Percentiles rank a stretch among this genome's conserved stretches.
Evolutionary conservation across 2,888 invertebrate genomes (phyloP).

Genomic region (Torymus auratus): DNA sequence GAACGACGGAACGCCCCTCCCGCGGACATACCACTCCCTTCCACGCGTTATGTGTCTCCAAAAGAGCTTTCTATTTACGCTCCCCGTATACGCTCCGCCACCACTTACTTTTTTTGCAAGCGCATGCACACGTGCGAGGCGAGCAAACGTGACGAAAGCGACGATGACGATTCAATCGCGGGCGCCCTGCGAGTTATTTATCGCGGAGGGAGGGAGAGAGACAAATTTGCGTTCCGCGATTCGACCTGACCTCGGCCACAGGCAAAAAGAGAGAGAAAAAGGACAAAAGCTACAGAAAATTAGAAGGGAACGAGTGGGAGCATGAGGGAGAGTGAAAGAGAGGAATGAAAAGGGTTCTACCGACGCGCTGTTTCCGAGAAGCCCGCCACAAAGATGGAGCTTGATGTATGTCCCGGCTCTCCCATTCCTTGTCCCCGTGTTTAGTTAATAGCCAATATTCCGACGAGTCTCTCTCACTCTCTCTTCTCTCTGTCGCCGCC

Average conservation of each 20-base stretch:
- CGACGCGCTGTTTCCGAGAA: slow-evolving; percentile 64
- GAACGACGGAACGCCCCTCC: slow-evolving; percentile 65
- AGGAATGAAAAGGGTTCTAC: slow-evolving; percentile 60
- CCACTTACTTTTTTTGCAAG: slow-evolving; percentile 9
- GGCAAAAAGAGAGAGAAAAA: too few relatives aligned
- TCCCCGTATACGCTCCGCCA: slow-evolving; percentile 25
- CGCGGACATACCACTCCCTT: slow-evolving; percentile 71
- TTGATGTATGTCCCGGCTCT: slow-evolving; percentile 70
- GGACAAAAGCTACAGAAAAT: slow-evolving; percentile 55
- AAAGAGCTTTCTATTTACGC: slow-evolving; percentile 74
- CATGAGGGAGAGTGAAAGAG: slow-evolving; percentile 6
- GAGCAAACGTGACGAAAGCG: background rate
- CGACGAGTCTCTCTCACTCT: slow-evolving; percentile 10
- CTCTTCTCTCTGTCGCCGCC: background rate
- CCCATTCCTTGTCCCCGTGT: slow-evolving; percentile 70
- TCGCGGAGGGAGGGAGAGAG: slow-evolving; percentile 16
- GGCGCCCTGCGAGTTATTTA: slow-evolving; percentile 7
- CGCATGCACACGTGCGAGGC: background rate
- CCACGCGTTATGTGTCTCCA: slow-evolving; percentile 68
- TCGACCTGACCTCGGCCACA: slow-evolving; percentile 3
- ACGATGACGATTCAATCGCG: slow-evolving; percentile 36
- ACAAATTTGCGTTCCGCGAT: slow-evolving; percentile 40
- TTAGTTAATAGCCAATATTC: slow-evolving; percentile 70
- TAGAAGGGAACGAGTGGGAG: slow-evolving; percentile 55
- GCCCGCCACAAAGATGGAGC: slow-evolving; percentile 66